Evolutionary conservation across 2,888 invertebrate genomes (phyloP), one percentile per base, ranked within the genome.

Genomic region (Lathronympha strigana): DNA sequence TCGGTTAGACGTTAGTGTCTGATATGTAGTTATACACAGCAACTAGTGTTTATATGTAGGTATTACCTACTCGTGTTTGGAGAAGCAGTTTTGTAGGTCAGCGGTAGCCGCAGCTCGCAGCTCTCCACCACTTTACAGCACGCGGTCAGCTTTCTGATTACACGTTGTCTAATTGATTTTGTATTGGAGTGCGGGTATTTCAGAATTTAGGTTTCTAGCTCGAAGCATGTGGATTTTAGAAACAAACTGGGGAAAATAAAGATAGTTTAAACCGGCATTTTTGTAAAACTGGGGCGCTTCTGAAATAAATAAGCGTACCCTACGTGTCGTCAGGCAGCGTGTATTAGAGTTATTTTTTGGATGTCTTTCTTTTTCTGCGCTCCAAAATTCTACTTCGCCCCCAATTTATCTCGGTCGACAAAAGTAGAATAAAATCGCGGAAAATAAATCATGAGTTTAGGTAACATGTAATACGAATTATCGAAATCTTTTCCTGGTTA

Each of bases 131-230:
- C 47, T 61, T 66, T 47, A 40, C 61, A 61, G 61, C 54, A 53
- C 61, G 60, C 66, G 66, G 66, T 61, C 66, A 66, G 66, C 61
- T 61, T 66, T 66, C 66, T 61, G 60, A 66, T 61, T 54, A 66
- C 66, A 49, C 60, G 66, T 54, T 36, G 53, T 36, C 66, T 66
- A 66, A 66, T 66, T 61, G 66, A 66, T 66, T 66, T 51, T 61
- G 31, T 49, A 61, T 66, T 58, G 53, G 43, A 31, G 33, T 50
- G 11, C 19, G 43, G 21, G 21, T 19, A 38, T 50, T 57, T 28
- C 33, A 57, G 33, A 23, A 43, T 43, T 31, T 15, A 50, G 60
- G 53, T 54, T 36, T 58, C 21, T 51, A 51, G 36, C 23, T 19
- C 51, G 28, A 36, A 25, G 13, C 33, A 23, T 21, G 2, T n/a